phyloP scores from a whole-genome alignment of 2,113 vertebrate species.

The Mus spicilegus region DNA sequence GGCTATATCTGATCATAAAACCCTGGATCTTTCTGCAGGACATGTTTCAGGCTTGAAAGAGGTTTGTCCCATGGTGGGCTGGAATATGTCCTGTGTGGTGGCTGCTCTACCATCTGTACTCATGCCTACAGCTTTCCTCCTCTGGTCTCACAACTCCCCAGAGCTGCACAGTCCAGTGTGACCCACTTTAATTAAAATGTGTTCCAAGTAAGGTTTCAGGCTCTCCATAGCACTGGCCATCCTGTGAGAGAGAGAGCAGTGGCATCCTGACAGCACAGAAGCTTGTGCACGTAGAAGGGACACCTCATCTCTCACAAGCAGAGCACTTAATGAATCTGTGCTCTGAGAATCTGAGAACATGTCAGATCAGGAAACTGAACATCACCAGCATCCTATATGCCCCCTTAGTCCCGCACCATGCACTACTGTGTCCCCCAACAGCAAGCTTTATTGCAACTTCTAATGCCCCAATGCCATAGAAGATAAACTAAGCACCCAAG shows the following conservation, averaged over 20 bases:
- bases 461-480: neutral
- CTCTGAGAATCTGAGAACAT: neutral
- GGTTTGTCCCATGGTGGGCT: no score
- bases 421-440: no score
- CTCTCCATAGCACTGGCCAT: neutral
- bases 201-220: neutral
- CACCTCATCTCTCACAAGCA: neutral
- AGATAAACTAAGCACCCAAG: neutral
- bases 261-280: neutral
- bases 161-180: neutral
- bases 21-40: neutral
- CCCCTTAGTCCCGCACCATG: neutral
- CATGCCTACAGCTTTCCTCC: neutral
- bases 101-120: neutral
- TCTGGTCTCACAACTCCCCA: neutral
- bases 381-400: neutral
- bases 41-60: neutral
- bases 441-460: neutral
- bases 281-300: neutral
- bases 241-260: neutral
- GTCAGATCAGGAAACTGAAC: neutral
- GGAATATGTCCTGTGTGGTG: neutral
- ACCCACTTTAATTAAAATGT: neutral
- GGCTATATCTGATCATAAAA: neutral
- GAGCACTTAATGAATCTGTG: neutral